These are phyloP conservation scores for Coccyzus lansbergi DNA, from an alignment of 2,797 vertebrate species.

Conservation along the genomic window DNA sequence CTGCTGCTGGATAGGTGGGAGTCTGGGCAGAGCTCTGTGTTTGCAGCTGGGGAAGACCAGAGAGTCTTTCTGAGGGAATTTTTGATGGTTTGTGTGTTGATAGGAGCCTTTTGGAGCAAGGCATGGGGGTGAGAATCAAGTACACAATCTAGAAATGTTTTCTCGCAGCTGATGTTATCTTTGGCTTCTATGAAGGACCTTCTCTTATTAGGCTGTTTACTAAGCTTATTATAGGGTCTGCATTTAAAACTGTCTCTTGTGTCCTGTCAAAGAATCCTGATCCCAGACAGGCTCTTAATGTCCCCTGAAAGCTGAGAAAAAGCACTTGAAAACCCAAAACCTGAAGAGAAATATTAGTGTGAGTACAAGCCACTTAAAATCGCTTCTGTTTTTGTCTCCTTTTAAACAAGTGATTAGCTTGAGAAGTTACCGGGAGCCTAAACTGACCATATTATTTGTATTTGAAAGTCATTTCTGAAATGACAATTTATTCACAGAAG, in stretches of 20 bases:
- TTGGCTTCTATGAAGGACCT: background rate
- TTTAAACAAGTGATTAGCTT: background rate
- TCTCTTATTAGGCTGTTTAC: background rate
- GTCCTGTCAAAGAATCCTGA: background rate
- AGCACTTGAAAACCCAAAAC: background rate
- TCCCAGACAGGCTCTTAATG: background rate
- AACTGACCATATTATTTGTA: background rate
- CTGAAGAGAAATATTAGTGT: background rate
- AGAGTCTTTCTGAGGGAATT: too few relatives aligned
- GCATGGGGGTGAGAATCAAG: background rate
- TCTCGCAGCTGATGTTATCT: background rate
- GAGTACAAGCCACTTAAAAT: background rate
- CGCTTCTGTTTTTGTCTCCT: background rate
- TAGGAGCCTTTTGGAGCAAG: background rate
- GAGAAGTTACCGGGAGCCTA: background rate
- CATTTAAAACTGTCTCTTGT: background rate
- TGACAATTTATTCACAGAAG: background rate
- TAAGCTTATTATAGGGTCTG: background rate
- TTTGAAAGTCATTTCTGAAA: background rate
- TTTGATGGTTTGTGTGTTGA: background rate
- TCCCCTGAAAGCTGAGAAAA: background rate
- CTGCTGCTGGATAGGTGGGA: too few relatives aligned
- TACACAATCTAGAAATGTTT: background rate
- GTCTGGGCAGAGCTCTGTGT: too few relatives aligned
- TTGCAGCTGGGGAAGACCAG: too few relatives aligned